Percentiles rank a stretch among this genome's conserved stretches.
Evolutionary conservation across 2,797 vertebrate genomes (phyloP).

Genomic region (Rousettus madagascariensis): DNA sequence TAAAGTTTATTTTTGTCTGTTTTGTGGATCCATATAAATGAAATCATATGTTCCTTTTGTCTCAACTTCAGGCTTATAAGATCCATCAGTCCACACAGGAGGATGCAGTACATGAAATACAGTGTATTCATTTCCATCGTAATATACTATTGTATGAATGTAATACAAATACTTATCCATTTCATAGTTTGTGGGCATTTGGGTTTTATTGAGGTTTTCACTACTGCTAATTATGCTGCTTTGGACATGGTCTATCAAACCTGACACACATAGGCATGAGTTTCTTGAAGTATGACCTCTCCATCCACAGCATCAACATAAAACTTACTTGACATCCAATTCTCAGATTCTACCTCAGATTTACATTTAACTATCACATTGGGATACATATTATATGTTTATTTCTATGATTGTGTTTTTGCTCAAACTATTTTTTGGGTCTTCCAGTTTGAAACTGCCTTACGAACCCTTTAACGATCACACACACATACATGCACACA

Average conservation of each 20-base stretch:
- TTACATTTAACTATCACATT: background rate
- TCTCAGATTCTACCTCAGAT: background rate
- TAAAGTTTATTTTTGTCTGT: background rate
- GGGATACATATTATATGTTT: background rate
- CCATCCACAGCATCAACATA: background rate
- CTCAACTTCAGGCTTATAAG: background rate
- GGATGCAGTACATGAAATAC: background rate
- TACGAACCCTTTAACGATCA: background rate
- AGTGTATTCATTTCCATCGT: background rate
- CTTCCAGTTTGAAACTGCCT: background rate
- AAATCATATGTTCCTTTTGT: background rate
- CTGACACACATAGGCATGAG: background rate
- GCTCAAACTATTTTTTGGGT: background rate
- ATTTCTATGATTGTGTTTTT: background rate
- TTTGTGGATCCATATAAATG: background rate
- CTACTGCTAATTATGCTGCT: background rate
- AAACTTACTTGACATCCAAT: background rate
- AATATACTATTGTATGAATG: background rate
- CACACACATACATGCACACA: too few species aligned
- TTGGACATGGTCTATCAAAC: background rate
- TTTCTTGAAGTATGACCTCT: background rate
- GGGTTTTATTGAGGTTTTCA: background rate
- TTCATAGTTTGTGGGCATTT: background rate
- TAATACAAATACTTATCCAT: background rate
- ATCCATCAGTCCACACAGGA: background rate